These are phyloP conservation scores for Parotocinclus haroldoi DNA, from an alignment of 2,797 vertebrate species.

Conservation along the genomic window DNA sequence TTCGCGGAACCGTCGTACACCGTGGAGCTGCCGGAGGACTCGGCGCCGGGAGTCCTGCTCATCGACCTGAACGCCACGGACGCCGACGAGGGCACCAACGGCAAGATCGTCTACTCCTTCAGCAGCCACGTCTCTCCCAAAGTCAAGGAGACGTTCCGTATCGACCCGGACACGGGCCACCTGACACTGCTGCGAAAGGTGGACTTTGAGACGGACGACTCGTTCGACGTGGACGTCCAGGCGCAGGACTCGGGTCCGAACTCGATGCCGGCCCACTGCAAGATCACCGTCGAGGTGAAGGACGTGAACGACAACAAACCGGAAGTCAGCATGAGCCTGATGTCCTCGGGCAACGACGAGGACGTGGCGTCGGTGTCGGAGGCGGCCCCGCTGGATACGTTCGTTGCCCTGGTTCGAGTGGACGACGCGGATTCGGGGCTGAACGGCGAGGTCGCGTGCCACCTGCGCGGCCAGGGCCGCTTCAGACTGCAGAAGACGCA, in stretches of 20 bases:
- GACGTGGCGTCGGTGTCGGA: constrained; percentile 89
- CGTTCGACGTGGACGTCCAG: constrained; percentile 92
- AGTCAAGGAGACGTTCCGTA: constrained; percentile 89
- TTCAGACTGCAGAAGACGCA: constrained; percentile 93
- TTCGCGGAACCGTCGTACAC: constrained; percentile 86
- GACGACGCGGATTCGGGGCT: constrained; percentile 88
- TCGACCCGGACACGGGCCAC: constrained; percentile 85
- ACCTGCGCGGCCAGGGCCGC: constrained; percentile 88
- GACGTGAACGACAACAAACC: constrained; percentile 97
- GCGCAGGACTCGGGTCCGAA: constrained; percentile 96
- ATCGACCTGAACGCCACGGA: constrained; percentile 94
- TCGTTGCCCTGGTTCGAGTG: constrained; percentile 89
- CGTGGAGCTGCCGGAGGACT: constrained; percentile 84
- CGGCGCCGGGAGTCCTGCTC: constrained; percentile 83
- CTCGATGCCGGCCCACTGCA: constrained; percentile 95
- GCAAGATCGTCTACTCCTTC: constrained; percentile 91
- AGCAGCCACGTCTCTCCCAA: constrained; percentile 90
- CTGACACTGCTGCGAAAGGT: constrained; percentile 85
- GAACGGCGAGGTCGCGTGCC: constrained; percentile 88
- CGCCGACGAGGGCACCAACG: constrained; percentile 91
- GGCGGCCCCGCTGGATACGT: constrained; percentile 83
- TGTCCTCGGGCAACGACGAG: constrained; percentile 83
- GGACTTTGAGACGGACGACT: constrained; percentile 86
- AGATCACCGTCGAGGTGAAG: constrained; percentile 89
- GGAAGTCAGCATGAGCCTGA: constrained; percentile 89